phyloP scores from a whole-genome alignment of 30 jellyfish, hydroid and myxozoan species.

The Sanderia malayensis region DNA sequence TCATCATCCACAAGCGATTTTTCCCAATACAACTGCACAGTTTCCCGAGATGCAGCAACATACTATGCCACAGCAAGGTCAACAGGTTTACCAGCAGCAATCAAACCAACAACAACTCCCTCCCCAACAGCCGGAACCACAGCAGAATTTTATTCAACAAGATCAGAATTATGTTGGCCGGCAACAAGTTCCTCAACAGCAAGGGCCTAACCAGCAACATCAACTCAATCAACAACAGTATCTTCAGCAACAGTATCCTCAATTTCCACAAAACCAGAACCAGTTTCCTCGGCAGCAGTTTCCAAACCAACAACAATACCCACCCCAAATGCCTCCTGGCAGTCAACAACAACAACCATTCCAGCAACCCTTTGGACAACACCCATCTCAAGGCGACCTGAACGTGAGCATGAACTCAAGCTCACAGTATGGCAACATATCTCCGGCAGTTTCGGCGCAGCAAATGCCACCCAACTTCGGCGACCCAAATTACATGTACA shows the following conservation, averaged over 20 bases:
- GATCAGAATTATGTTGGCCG: neutral
- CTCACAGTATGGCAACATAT: slow-evolving; percentile 10
- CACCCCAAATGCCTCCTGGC: neutral
- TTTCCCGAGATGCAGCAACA: too few species aligned
- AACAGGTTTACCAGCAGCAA: slow-evolving; percentile 16
- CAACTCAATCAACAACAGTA: slow-evolving; percentile 21
- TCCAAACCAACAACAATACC: slow-evolving; percentile 27
- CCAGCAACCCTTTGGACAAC: slow-evolving; percentile 37
- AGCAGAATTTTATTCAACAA: neutral
- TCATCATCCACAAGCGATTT: too few species aligned
- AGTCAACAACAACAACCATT: slow-evolving; percentile 26
- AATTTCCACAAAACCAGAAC: slow-evolving; percentile 23
- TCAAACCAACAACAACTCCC: neutral
- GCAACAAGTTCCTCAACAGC: slow-evolving; percentile 23
- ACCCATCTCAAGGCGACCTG: slow-evolving; percentile 12
- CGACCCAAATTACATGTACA: slow-evolving; percentile 8
- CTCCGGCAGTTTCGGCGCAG: slow-evolving; percentile 42
- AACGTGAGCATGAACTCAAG: slow-evolving; percentile 17
- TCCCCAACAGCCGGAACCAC: slow-evolving; percentile 25
- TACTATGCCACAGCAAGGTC: too few species aligned
- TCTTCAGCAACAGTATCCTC: slow-evolving; percentile 18
- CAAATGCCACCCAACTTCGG: slow-evolving; percentile 21
- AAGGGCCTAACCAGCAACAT: slow-evolving; percentile 3
- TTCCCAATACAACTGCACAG: too few species aligned
- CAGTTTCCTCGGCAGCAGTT: slow-evolving; percentile 5